Evolutionary conservation across 2,888 invertebrate species (phyloP).

Genomic region (Catocala nupta): DNA sequence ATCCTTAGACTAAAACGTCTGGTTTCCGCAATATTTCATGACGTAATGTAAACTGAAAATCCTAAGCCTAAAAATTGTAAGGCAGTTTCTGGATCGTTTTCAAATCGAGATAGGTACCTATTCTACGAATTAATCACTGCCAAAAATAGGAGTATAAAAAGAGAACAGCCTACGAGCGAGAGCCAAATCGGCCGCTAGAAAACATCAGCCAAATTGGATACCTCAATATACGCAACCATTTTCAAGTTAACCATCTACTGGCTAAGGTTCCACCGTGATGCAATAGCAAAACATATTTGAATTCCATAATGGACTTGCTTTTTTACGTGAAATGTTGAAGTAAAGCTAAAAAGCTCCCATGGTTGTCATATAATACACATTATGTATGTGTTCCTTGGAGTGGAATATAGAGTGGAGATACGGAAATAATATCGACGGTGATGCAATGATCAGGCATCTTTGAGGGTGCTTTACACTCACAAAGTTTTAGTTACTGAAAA

Average conservation of each 20-base stretch:
- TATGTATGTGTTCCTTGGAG: neutral
- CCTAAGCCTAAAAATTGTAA: neutral
- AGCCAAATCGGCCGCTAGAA: conserved; percentile 43
- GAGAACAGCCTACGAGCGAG: conserved; percentile 19
- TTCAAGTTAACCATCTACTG: conserved; percentile 27
- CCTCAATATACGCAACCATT: conserved; percentile 33
- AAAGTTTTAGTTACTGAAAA: too few species aligned
- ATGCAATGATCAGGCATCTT: too few species aligned
- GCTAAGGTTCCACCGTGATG: conserved; percentile 15
- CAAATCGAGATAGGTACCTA: conserved; percentile 28
- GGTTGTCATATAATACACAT: conserved; percentile 9
- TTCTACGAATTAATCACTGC: conserved; percentile 28
- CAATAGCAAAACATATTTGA: conserved; percentile 17
- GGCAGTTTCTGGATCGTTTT: conserved; percentile 24
- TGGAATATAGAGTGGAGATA: too few species aligned
- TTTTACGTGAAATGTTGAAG: conserved; percentile 13
- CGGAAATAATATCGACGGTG: too few species aligned
- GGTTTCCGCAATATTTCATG: too few species aligned
- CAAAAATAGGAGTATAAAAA: conserved; percentile 9
- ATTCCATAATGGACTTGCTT: conserved; percentile 8
- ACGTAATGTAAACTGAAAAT: conserved; percentile 1
- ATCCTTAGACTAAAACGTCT: too few species aligned
- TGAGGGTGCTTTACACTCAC: too few species aligned
- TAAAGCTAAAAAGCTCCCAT: conserved; percentile 2
- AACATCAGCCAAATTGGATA: conserved; percentile 45